phyloP scores from a whole-genome alignment of 2,113 vertebrate species.

The Thomomys bottae region DNA sequence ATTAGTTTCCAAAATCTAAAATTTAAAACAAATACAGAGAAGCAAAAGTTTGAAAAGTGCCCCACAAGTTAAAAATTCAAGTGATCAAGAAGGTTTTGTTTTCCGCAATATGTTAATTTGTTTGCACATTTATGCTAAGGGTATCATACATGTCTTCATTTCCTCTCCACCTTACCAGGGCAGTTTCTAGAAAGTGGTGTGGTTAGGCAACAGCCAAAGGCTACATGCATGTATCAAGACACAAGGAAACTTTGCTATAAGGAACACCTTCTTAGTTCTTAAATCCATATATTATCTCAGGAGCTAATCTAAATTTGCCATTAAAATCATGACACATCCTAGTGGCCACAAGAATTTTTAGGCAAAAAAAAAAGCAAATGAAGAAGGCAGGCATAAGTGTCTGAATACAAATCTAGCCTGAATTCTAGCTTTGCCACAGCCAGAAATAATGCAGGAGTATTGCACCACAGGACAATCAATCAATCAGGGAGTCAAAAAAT shows the following conservation, averaged over 20 bases:
- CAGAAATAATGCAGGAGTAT: neutral
- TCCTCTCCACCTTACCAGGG: neutral
- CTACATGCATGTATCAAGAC: neutral
- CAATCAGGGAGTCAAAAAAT: too few relatives aligned
- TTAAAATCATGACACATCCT: neutral
- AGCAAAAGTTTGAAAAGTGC: neutral
- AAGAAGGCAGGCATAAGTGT: neutral
- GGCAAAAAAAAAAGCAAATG: neutral
- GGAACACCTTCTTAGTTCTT: neutral
- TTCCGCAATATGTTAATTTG: neutral
- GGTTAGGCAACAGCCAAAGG: neutral
- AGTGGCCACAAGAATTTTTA: neutral
- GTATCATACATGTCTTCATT: neutral
- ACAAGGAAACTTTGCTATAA: neutral
- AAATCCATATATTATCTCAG: neutral
- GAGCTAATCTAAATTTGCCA: neutral
- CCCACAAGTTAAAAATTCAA: conserved; percentile 1
- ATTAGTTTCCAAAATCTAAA: neutral
- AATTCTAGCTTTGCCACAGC: conserved; percentile 22
- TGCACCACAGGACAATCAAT: neutral
- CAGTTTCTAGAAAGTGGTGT: neutral
- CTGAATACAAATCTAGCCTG: neutral
- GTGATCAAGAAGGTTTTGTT: neutral
- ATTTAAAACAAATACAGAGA: conserved; percentile 22
- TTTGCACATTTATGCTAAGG: neutral